Base-by-base conservation (phyloP, 2,113 vertebrate species). In the Anas platyrhynchos region DNA sequence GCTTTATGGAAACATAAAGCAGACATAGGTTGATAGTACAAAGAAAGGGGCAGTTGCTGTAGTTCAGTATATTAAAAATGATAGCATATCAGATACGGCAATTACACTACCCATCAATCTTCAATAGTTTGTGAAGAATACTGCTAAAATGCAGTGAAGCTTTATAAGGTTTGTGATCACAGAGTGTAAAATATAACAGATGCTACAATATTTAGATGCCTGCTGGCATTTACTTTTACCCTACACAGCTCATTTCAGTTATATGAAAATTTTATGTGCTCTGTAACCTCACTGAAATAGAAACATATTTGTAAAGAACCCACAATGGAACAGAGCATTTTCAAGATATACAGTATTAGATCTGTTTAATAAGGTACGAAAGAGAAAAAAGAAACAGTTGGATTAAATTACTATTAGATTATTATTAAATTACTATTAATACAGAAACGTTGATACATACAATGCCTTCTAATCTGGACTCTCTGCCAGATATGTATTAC, bases 131-230 rank as follows among this genome's bases (percentile, higher is more conserved):
- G 96, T 96, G 96, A 94, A 95, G 95, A 97, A 97, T 96, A 48
- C 92, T 32, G 46, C 89, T 97, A 90, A 97, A 97, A 97, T 95
- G 91, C 97, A 97, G 80, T 96, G 96, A 97, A 93, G 96, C 96
- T 97, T 98, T 97, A 96, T 97, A 98, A 98, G 97, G 98, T 98
- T 97, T 97, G 97, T 98, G 98, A 98, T 98, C 98, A 98, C 96
- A 97, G 96, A 98, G 98, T 98, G 97, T 98, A 98, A 98, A 98
- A 98, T 98, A 94, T 96, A 98, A 98, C 99, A 99, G 98, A 98
- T 98, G 98, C 98, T 99, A 98, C 97, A 98, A 97, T 98, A 98
- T 98, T 97, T 98, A 98, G 97, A 98, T 98, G 98, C 98, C 98
- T 98, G 97, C 97, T 98, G 98, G 98, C 98, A 98, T 98, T 99